Evolutionary conservation across 2,797 vertebrate genomes (phyloP), one percentile per base, ranked within the genome.

Genomic region (Sebastes hopkinsi): DNA sequence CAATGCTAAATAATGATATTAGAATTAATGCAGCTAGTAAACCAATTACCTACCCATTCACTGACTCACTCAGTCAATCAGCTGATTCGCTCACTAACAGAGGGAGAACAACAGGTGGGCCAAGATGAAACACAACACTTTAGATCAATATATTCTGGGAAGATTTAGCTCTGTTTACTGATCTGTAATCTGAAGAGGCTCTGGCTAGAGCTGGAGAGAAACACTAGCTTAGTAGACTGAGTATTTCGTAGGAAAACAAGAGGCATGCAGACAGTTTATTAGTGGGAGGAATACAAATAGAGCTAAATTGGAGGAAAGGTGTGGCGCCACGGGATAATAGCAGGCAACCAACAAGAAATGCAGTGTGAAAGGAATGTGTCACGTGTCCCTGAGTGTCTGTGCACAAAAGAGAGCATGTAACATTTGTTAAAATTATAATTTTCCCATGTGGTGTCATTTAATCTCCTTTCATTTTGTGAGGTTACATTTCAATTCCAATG

Each of bases 401-500:
- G 50, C 25, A 46, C 6, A n/a, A 10, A 18, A 20, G 27, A 29
- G 5, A 71, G 18, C 38, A 20, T 66, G 42, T 55, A 16, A 69
- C 79, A 74, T 85, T 55, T 65, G 42, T 67, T 30, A 4, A 66
- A 66, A 69, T 32, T 29, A 1, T 34, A 14, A 36, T 61, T 80
- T 75, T 50, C 68, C n/a, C 38, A 12, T 11, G 8, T 11, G 11
- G 11, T 69, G 68, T 54, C 50, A 76, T 74, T 67, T 81, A 71
- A 80, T 79, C 75, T 66, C 6, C 42, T 62, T 68, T 80, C 67
- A 77, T 81, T 83, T 77, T 58, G 55, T 34, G 50, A 74, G 64
- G 59, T 81, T 83, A 76, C 64, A 75, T 90, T 92, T 90, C 62
- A 81, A 72, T 88, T 89, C 64, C 18, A 23, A 84, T 87, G 82